These are phyloP conservation scores for Drosophila maculinotata DNA, from an alignment of 2,888 invertebrate species.

Conservation along the genomic window DNA sequence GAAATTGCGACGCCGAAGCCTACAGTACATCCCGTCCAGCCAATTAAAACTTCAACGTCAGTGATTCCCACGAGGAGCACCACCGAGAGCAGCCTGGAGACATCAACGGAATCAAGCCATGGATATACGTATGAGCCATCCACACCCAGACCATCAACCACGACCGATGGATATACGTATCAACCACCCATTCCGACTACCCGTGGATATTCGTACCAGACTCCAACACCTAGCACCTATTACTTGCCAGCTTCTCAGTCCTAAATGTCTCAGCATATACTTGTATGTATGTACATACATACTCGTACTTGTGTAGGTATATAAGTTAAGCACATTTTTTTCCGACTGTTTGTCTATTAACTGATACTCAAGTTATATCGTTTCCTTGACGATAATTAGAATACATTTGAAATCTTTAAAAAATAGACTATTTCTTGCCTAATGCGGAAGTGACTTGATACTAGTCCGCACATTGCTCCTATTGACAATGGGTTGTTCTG, in stretches of 20 bases:
- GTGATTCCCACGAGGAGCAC: constrained; percentile 48
- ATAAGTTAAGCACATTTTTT: constrained; percentile 10
- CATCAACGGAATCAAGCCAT: background rate
- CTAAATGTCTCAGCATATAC: constrained; percentile 18
- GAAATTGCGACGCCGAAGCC: constrained; percentile 66
- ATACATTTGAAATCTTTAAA: constrained; percentile 22
- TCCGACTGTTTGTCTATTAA: constrained; percentile 13
- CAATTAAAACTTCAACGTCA: constrained; percentile 53
- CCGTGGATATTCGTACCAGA: constrained; percentile 6
- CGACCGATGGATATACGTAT: constrained; percentile 8
- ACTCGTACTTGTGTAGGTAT: constrained; percentile 22
- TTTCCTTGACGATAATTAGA: constrained; percentile 32
- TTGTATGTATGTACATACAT: constrained; percentile 10
- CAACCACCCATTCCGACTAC: constrained; percentile 6
- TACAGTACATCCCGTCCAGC: constrained; percentile 65
- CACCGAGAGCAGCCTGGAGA: constrained; percentile 38
- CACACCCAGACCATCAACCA: no score
- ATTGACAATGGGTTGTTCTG: constrained; percentile 50
- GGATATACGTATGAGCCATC: constrained; percentile 13
- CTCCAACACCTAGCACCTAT: constrained; percentile 23
- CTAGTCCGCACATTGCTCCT: constrained; percentile 14
- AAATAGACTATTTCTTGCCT: constrained; percentile 7
- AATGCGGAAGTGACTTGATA: constrained; percentile 42
- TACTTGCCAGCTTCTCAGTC: constrained; percentile 42
- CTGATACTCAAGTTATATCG: constrained; percentile 15